Conservation (phyloP, 2,113 vertebrate genomes). For the Neodontobutis hainanensis region DNA sequence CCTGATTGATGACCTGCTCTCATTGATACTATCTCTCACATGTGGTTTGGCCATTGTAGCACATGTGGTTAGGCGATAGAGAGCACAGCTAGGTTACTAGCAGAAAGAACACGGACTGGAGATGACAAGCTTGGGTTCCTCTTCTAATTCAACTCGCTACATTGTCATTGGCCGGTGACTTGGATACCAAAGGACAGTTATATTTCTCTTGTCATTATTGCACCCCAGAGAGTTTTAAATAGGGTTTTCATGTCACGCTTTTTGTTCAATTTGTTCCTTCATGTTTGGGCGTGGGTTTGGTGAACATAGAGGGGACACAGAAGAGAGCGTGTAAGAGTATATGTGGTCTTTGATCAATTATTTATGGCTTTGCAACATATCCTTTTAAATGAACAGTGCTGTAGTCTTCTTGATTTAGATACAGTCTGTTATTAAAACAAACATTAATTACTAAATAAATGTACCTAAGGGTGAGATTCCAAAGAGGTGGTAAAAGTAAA, state of each 20-base stretch:
- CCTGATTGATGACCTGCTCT: slow-evolving; percentile 69
- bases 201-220: slow-evolving; percentile 70
- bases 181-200: slow-evolving; percentile 39
- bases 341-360: not conserved
- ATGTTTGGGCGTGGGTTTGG: slow-evolving; percentile 6
- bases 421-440: no score
- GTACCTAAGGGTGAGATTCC: no score
- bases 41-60: slow-evolving; percentile 75
- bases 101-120: slow-evolving; percentile 33
- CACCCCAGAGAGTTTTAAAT: slow-evolving; percentile 50
- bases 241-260: slow-evolving; percentile 36
- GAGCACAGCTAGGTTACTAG: slow-evolving; percentile 55
- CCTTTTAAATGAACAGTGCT: not conserved
- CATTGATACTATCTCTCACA: slow-evolving; percentile 73
- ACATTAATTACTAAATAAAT: no score
- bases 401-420: not conserved
- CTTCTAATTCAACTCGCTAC: slow-evolving; percentile 62
- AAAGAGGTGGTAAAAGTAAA: no score
- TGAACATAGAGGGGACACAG: not conserved
- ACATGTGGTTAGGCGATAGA: slow-evolving; percentile 73
- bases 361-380: not conserved
- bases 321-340: slow-evolving; percentile 2
- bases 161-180: slow-evolving; percentile 60
- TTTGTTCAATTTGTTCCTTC: slow-evolving; percentile 13
- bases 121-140: slow-evolving; percentile 62